Evolutionary conservation across 2,113 vertebrate genomes (phyloP), one percentile per base, ranked within the genome.

Genomic region (Cinclus mexicanus): DNA sequence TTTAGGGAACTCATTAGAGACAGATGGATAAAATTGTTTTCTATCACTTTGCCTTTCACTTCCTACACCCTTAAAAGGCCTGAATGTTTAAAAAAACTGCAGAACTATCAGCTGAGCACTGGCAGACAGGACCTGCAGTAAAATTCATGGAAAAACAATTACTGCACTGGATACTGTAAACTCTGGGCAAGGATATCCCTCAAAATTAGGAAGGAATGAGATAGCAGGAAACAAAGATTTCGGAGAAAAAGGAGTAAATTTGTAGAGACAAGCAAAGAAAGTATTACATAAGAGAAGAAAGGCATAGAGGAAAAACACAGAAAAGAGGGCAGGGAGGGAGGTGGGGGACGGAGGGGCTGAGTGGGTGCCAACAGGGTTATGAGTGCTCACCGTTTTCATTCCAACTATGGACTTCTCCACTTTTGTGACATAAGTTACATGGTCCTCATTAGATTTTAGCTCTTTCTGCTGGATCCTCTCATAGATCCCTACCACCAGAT

Each of bases 381-480:
- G 14, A 23, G 11, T 67, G 98, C 99, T 98, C 93, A 99, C 99
- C 28, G 99, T 99, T 98, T 99, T 99, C 98, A 99, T 99, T 93
- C 99, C 99, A 79, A 99, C 97, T 74, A 99, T 99, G 95, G 99
- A 99, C 97, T 99, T 99, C 94, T 99, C 99, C 98, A 99, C 99
- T 47, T 99, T 99, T 95, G 99, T 99, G 95, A 99, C 99, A 2
- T 99, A 99, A 10, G 99, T 99, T 93, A 99, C 99, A 7, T 99
- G 99, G 94, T 99, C 99, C 85, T 99, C 99, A 41, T 99, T 99
- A 88, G 99, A 99, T 89, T 99, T 99, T 13, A 99, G 98, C 94
- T 99, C 99, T 86, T 99, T 98, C 97, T 99, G 99, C 94, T 99
- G 99, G 91, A 99, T 99, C 70, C 99, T 98, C 70, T 99, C 99